These are phyloP conservation scores for Dolichomitus sp. DNA, from an alignment of 2,888 invertebrate species.

Conservation along the genomic window DNA sequence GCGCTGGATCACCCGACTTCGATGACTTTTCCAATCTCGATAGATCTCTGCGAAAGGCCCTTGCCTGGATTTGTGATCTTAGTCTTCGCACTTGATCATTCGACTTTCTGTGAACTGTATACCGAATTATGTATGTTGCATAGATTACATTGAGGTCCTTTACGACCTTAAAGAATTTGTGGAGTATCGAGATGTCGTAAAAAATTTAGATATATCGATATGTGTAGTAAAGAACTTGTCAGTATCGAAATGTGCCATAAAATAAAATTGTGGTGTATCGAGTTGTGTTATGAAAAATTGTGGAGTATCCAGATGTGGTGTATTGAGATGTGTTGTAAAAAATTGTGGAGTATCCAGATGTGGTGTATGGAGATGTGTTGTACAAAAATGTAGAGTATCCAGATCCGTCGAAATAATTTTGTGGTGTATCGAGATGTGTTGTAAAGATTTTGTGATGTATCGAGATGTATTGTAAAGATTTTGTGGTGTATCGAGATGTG, in stretches of 20 bases:
- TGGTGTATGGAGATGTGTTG: too few species aligned
- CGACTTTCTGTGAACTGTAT: constrained; percentile 88
- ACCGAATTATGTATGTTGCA: constrained; percentile 4
- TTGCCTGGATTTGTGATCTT: constrained; percentile 90
- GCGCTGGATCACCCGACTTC: constrained; percentile 81
- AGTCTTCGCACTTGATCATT: constrained; percentile 90
- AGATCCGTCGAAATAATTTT: not conserved
- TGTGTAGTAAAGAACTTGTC: too few species aligned
- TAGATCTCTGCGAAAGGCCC: constrained; percentile 89
- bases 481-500: not conserved
- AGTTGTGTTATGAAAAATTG: not conserved
- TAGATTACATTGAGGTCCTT: not conserved
- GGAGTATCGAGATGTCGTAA: not conserved
- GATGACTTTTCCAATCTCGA: constrained; percentile 87
- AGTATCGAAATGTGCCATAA: too few species aligned
- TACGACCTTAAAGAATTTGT: not conserved
- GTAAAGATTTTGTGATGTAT: too few species aligned
- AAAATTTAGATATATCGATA: too few species aligned
- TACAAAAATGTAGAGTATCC: not conserved
- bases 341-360: not conserved
- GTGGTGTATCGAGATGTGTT: too few species aligned
- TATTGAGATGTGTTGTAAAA: not conserved
- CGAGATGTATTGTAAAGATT: too few species aligned
- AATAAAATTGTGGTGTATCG: not conserved
- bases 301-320: not conserved